Base-by-base conservation (phyloP, 1,140 invertebrate genomes). In the Heliconius nattereri region DNA sequence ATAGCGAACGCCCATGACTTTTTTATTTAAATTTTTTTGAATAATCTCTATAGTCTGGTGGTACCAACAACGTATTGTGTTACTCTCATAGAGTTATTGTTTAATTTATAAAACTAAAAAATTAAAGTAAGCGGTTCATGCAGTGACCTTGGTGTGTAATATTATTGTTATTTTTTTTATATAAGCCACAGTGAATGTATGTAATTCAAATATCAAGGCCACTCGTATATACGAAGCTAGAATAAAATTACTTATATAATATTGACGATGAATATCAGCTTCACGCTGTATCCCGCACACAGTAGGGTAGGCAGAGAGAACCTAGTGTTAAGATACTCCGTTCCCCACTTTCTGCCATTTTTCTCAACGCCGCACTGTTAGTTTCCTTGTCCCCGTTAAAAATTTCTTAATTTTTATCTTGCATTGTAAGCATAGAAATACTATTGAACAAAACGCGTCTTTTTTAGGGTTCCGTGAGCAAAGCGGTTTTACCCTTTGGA, bases 141-240 rank as follows among this genome's bases (percentile, higher is more conserved):
- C 60, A 74, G 45, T 74, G 73, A 74, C 73, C 73, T 74, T 66
- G 29, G 26, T 66, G 8, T 29, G 26, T 74, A 74, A 74, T 49
- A 32, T 74, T 74, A 57, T 57, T 74, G 29, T 74, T 19, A 6
- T 49, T 49, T 52, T 49, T 73, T 74, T 54, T 74, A n/a, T 74
- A 52, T 35, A 74, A 54, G 9, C 73, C 26, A 54, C 73, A 6
- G 60, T 66, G 60, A 66, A 66, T 66, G 60, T 66, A 66, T 66
- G 60, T 66, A 66, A 66, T 66, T 66, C 5, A 13, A 23, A 66
- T 66, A 66, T 66, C 60, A 66, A 66, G 60, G 60, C 29, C 60
- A 29, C 19, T 20, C 49, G 16, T 66, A 29, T 66, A 26, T 26
- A 66, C 26, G 13, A 26, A 5, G 5, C 23, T 66, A 16, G 60